Evolutionary conservation across 2,797 vertebrate species (phyloP), one percentile per base, ranked within the genome.

Genomic region (Hyperoplus lanceolatus): DNA sequence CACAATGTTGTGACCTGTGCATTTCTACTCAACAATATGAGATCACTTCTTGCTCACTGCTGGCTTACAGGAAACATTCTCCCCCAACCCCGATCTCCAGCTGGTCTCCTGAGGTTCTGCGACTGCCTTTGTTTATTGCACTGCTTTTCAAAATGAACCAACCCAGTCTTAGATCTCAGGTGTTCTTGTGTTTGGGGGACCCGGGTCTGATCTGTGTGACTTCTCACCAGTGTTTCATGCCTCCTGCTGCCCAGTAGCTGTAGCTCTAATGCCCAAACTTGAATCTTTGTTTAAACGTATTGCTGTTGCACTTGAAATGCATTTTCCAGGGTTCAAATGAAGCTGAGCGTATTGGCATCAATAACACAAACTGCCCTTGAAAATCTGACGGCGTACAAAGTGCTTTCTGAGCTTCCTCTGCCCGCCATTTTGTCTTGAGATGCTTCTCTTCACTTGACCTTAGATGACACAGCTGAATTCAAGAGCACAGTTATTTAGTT

Each of bases 151-250:
- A 48, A 54, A 56, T 29, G 51, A 78, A 38, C 7, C 0, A 46
- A 41, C 11, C 7, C 49, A 0, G 60, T 39, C 9, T 9, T 48
- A 56, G 78, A 55, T n/a, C n/a, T 64, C 73, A n/a, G 41, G 62
- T 41, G 14, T 46, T 29, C 29, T 29, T 29, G 29, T 29, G 29
- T 29, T 29, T 18, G 59, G 74, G 59, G 64, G 14, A 12, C 42
- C 29, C 41, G 2, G 60, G 61, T 95, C 93, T 46, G 81, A 83
- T 79, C 80, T n/a, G 55, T 67, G 79, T 70, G 68, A 89, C 93
- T 88, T 81, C 94, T 96, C 96, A 95, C 93, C 94, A 93, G 92
- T 92, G 91, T 95, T 96, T 96, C 95, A 95, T 96, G 94, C 94
- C 39, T 96, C 95, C 95, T 95, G 93, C 93, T 80, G 51, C 77